phyloP scores from a whole-genome alignment of 2,888 invertebrate species.

The Lycophotia porphyrea region DNA sequence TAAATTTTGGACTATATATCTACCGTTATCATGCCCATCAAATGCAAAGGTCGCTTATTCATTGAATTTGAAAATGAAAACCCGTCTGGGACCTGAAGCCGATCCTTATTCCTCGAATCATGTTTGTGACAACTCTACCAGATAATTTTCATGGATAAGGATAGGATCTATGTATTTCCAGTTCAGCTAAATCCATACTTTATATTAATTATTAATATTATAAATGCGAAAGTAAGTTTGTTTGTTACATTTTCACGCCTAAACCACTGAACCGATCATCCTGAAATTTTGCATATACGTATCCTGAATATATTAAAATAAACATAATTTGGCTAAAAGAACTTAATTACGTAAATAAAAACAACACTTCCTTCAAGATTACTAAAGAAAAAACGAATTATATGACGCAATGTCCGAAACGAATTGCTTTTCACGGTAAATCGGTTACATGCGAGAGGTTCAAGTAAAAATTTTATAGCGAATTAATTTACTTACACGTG shows the following conservation, averaged over 20 bases:
- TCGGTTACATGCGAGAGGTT: conserved; percentile 48
- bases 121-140: conserved; percentile 56
- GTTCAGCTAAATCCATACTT: too few relatives aligned
- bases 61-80: conserved; percentile 61
- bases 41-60: conserved; percentile 68
- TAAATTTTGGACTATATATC: conserved; percentile 72
- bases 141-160: conserved; percentile 52
- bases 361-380: neutral
- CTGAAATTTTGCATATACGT: too few relatives aligned
- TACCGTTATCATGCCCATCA: conserved; percentile 64
- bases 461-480: conserved; percentile 29
- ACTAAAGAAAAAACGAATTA: conserved; percentile 10
- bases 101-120: conserved; percentile 44
- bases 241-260: too few relatives aligned
- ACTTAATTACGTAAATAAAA: neutral
- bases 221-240: too few relatives aligned
- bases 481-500: conserved; percentile 55
- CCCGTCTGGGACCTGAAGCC: conserved; percentile 56
- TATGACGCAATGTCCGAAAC: conserved; percentile 14
- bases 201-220: too few relatives aligned
- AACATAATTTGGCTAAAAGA: neutral
- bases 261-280: too few relatives aligned
- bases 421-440: conserved; percentile 55
- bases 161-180: conserved; percentile 25
- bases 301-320: too few relatives aligned